Base-by-base conservation (phyloP, 2,888 invertebrate genomes). In the Pristionchus mayeri region DNA sequence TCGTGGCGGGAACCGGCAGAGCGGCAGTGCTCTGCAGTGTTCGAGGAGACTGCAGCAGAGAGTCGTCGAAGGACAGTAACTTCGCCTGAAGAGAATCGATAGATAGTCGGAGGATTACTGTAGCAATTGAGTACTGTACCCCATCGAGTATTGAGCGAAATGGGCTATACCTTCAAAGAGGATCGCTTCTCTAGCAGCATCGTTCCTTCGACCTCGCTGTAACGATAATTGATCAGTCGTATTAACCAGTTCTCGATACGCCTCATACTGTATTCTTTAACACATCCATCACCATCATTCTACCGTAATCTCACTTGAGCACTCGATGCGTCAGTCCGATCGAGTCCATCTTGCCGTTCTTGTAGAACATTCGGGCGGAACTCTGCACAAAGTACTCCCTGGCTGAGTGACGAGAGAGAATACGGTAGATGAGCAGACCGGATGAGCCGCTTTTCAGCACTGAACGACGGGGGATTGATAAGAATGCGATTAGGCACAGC, bases 331-430 rank as follows among this genome's bases (percentile, higher is more conserved):
- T 99, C 94, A 98, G 97, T 91, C 98, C 98, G 88, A 99, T 98
- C 93, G 98, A 98, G 93, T 99, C 99, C 0, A 98, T 98, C 93
- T 99, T 99, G 88, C 98, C 98, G 94, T 98, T 99, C 94, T 99
- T 99, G 94, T 98, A 99, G 90, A 98, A 97, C 90, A 99, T 95
- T 89, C 98, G 95, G 21, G 98, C 98, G 90, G 96, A 96, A 30
- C 98, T 98, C 94, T 99, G 99, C 86, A 99, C 95, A 98, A 98
- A 99, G 93, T 98, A 96, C 97, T 97, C 97, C 86, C 87, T 34
- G 40, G 24, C 37, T 21, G 76, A 44, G 21, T 57, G 37, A 0
- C 48, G 40, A 3, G 84, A 21, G 21, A 98, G 96, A 94, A 97
- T 96, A 93, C 99, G 95, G 94, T 99, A 99, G 86, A 99, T 98